A percentile compares a stretch with the other conserved stretches of the same genome.
phyloP scores from a whole-genome alignment of 2,797 vertebrate genomes.

The Peromyscus attwateri region DNA sequence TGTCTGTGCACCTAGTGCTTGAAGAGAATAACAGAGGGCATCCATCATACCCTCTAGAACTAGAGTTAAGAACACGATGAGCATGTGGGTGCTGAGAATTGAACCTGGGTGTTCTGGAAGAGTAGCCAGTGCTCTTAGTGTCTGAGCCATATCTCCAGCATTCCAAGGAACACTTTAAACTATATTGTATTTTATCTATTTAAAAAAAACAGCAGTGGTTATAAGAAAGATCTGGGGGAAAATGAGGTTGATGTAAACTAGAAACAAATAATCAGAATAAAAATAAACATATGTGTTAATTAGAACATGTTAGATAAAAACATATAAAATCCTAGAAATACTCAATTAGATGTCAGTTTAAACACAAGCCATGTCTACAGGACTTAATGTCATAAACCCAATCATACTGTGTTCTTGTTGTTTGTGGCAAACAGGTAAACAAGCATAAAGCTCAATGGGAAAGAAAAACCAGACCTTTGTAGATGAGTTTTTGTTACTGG shows the following conservation, averaged over 20 bases:
- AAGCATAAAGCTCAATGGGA: conserved; percentile 48
- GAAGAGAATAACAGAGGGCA: not conserved
- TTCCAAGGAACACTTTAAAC: not conserved
- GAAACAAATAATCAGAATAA: conserved; percentile 3
- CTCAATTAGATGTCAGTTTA: not conserved
- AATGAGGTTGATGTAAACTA: not conserved
- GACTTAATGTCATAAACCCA: not conserved
- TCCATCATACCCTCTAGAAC: not conserved
- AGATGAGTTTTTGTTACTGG: conserved; percentile 70
- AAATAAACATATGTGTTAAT: not conserved
- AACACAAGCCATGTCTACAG: not conserved
- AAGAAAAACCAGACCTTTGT: conserved; percentile 67
- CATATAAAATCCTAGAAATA: not conserved
- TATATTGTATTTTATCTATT: not conserved
- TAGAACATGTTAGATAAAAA: conserved; percentile 6
- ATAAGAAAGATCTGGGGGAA: not conserved
- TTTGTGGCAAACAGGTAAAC: conserved; percentile 48
- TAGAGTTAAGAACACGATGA: not conserved
- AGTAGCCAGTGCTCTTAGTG: not conserved
- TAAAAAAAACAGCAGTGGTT: not conserved
- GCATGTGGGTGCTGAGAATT: not conserved
- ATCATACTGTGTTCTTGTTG: conserved; percentile 10
- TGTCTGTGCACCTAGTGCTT: not conserved
- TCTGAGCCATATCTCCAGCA: not conserved
- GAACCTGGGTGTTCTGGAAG: not conserved